Evolutionary conservation across 1,140 invertebrate species (phyloP), one percentile per base, ranked within the genome.

Genomic region (Cryptotermes secundus): DNA sequence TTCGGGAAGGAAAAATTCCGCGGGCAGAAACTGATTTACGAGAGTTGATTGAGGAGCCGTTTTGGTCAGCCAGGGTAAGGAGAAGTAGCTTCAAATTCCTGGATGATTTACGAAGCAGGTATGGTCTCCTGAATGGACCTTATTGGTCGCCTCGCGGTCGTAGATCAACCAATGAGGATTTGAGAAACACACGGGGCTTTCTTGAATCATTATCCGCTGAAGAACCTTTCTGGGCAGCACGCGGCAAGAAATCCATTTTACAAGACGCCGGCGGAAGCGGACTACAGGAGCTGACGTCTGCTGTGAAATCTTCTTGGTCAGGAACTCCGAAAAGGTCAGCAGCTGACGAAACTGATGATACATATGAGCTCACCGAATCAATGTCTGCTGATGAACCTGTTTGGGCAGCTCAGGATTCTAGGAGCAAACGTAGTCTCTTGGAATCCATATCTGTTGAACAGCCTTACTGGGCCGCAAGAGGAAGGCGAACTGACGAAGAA

Each of bases 161-260:
- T 2, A 35, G 53, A 3, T 31, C 42, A 2, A 9, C 35, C 59
- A 31, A n/a, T n/a, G 35, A 31, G 38, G 81, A 82, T 31, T 42
- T 22, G 16, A 59, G 83, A n/a, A 35, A 80, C 26, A 65, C 2
- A 38, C 83, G 83, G 1, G 83, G 83, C 9, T n/a, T 83, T 31
- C 53, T 38, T 16, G 59, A 79, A 34, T 34, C 53, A 26, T 22
- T 83, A 59, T 85, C 85, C n/a, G 45, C 34, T 26, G 84, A 82
- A 79, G 84, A 84, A 26, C 84, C 84, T 34, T 84, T 84, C 42
- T 84, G 84, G 84, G 80, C 84, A 36, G 81, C 84, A 7, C 34
- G 84, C 3, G 84, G 83, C 2, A 36, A 45, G 14, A n/a, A n/a
- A n/a, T n/a, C n/a, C n/a, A n/a, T n/a, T n/a, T n/a, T n/a, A n/a